Evolutionary conservation across 1,140 invertebrate genomes (phyloP).

Genomic region (Sesamia nonagrioides): DNA sequence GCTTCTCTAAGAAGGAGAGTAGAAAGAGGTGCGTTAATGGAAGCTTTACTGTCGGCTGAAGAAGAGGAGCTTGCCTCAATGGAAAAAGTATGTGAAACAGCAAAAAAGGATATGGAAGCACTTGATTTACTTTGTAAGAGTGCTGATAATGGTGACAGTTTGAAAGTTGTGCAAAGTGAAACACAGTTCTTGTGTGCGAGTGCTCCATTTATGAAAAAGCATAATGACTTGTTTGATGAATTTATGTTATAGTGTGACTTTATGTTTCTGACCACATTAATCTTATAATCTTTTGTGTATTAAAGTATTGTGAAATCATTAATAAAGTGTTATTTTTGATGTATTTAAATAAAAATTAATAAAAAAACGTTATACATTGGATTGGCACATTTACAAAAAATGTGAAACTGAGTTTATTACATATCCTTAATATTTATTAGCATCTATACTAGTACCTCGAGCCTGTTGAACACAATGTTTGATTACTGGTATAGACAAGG

Average conservation of each 20-base stretch:
- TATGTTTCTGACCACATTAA: constrained; percentile 3
- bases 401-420: no score
- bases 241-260: background rate
- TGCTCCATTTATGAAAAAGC: constrained; percentile 69
- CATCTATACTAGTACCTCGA: no score
- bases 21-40: constrained; percentile 79
- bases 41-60: constrained; percentile 76
- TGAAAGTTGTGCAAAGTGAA: constrained; percentile 70
- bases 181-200: constrained; percentile 73
- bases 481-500: no score
- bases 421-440: no score
- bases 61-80: constrained; percentile 75
- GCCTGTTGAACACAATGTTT: no score
- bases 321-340: no score
- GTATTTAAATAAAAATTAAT: no score
- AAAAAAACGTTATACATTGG: no score
- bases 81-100: constrained; percentile 77
- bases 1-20: constrained; percentile 69
- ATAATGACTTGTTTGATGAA: constrained; percentile 57
- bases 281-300: background rate
- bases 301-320: background rate
- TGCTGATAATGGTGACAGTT: constrained; percentile 60
- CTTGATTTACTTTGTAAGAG: constrained; percentile 74
- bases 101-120: constrained; percentile 79
- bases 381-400: no score